Percentiles rank a stretch among this genome's conserved stretches.
phyloP scores from a whole-genome alignment of 2,113 vertebrate genomes.

The Hiodon tergisus region DNA sequence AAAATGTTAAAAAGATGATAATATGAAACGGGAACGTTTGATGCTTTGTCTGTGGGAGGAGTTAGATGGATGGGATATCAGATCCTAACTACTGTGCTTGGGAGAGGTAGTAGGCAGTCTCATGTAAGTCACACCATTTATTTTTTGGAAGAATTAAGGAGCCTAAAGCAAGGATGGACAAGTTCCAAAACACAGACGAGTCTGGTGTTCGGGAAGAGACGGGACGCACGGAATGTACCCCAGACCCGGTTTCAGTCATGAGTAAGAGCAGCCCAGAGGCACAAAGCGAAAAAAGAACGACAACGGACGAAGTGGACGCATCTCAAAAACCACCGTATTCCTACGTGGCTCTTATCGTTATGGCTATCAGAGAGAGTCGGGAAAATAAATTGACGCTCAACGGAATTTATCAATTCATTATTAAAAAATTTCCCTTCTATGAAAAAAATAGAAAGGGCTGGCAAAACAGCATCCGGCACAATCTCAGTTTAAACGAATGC shows the following conservation, averaged over 20 bases:
- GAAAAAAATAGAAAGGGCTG: constrained; percentile 40
- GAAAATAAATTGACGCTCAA: constrained; percentile 48
- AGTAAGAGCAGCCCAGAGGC: neutral
- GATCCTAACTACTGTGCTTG: too few relatives aligned
- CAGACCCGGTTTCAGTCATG: neutral
- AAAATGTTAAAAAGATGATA: neutral
- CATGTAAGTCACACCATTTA: too few relatives aligned
- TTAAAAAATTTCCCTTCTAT: constrained; percentile 52
- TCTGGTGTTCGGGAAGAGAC: neutral
- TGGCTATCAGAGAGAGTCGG: constrained; percentile 52
- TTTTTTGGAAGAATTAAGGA: neutral
- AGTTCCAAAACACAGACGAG: neutral
- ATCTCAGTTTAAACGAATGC: constrained; percentile 49
- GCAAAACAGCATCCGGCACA: constrained; percentile 46
- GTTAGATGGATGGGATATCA: neutral
- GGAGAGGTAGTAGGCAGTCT: too few relatives aligned
- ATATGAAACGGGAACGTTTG: neutral
- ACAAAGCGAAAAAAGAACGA: neutral
- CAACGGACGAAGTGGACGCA: constrained; percentile 25
- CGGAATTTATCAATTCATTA: constrained; percentile 52
- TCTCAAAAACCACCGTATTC: constrained; percentile 36
- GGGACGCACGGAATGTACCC: neutral
- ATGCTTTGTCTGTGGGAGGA: constrained; percentile 1
- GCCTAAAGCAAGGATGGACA: neutral
- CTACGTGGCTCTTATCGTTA: constrained; percentile 52